Conservation (phyloP, 2,888 invertebrate genomes). For the Brachyptera risi region DNA sequence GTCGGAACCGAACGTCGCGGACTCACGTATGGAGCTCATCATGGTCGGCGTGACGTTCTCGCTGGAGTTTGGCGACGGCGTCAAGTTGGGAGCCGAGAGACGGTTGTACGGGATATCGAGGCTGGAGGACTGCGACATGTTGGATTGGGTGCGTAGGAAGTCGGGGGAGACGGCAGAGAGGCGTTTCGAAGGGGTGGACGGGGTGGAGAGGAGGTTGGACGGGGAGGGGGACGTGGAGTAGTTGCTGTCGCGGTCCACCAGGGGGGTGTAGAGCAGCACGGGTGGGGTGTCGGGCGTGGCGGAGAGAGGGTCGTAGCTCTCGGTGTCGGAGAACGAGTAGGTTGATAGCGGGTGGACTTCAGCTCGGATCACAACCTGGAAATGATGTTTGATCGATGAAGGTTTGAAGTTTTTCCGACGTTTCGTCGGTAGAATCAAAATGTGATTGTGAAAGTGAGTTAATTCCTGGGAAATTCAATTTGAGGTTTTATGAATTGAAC, state of each 20-base stretch:
- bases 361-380: conserved; percentile 47
- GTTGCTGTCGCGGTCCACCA: conserved; percentile 33
- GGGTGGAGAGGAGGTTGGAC: too few relatives aligned
- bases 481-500: too few relatives aligned
- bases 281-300: conserved; percentile 38
- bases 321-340: conserved; percentile 40
- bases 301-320: conserved; percentile 42
- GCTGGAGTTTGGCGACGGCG: neutral
- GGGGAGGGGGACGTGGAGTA: conserved; percentile 25
- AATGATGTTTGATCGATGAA: neutral
- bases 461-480: too few relatives aligned
- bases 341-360: conserved; percentile 44
- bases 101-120: conserved; percentile 18
- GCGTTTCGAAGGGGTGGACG: conserved; percentile 25
- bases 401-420: too few relatives aligned
- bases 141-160: too few relatives aligned
- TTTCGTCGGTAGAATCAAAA: too few relatives aligned
- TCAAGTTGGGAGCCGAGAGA: neutral
- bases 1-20: neutral
- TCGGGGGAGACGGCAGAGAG: neutral
- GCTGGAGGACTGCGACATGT: conserved; percentile 18
- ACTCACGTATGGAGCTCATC: neutral
- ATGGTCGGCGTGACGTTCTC: conserved; percentile 3
- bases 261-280: conserved; percentile 35
- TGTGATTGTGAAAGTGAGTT: too few relatives aligned